A percentile compares a stretch with the other conserved stretches of the same genome.
phyloP scores from a whole-genome alignment of 1,140 invertebrate species.

The Diploscapter pachys region DNA sequence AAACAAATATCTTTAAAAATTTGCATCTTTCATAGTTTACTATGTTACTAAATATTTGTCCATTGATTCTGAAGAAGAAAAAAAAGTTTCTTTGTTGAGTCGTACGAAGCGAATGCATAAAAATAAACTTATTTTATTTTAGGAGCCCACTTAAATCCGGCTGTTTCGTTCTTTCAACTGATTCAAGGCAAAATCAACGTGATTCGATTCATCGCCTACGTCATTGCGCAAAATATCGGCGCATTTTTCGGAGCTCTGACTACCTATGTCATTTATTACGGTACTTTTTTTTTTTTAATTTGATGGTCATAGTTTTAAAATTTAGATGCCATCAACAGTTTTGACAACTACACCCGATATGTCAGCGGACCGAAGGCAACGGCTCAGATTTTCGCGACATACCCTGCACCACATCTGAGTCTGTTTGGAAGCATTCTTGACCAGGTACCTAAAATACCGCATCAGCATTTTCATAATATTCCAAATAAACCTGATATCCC shows the following conservation, averaged over 20 bases:
- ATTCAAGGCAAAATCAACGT: slow-evolving; percentile 60
- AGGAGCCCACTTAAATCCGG: slow-evolving; percentile 66
- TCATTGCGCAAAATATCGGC: slow-evolving; percentile 64
- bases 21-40: background rate
- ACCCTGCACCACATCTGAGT: slow-evolving; percentile 62
- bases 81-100: background rate
- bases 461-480: too few species aligned
- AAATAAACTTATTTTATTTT: background rate
- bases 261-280: slow-evolving; percentile 62
- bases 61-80: background rate
- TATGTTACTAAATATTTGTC: background rate
- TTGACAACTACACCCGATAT: slow-evolving; percentile 59
- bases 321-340: slow-evolving; percentile 62
- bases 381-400: slow-evolving; percentile 66
- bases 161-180: slow-evolving; percentile 63
- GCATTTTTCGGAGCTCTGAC: slow-evolving; percentile 63
- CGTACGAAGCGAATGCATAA: too few species aligned
- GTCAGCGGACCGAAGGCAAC: slow-evolving; percentile 59
- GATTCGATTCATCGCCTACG: slow-evolving; percentile 62
- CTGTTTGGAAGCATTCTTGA: slow-evolving; percentile 61
- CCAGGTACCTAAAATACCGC: slow-evolving; percentile 59
- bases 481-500: background rate
- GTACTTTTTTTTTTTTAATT: slow-evolving; percentile 42
- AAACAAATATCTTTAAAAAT: too few species aligned
- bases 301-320: background rate